Evolutionary conservation across 1,140 invertebrate genomes (phyloP).

Genomic region (Venustaconcha ellipsiformis): DNA sequence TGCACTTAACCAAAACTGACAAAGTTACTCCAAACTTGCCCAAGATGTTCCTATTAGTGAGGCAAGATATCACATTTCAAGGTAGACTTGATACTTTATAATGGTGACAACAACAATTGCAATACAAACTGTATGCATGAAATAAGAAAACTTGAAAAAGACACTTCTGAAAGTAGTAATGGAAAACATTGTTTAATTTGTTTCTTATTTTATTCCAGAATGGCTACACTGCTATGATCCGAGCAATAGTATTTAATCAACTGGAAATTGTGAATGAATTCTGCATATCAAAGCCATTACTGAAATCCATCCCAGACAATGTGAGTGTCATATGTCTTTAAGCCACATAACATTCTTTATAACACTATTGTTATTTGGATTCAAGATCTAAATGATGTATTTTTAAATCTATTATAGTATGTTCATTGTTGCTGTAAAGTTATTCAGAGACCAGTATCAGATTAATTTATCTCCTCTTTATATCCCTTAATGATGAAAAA

Average conservation of each 20-base stretch:
- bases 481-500: too few relatives aligned
- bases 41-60: too few relatives aligned
- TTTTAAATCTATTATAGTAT: neutral
- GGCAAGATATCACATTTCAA: too few relatives aligned
- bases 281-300: slow-evolving; percentile 44
- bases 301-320: slow-evolving; percentile 56
- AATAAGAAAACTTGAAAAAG: neutral
- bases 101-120: too few relatives aligned
- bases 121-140: neutral
- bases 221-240: slow-evolving; percentile 57
- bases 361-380: neutral
- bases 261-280: slow-evolving; percentile 38
- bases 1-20: too few relatives aligned
- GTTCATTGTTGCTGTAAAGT: too few relatives aligned
- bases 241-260: slow-evolving; percentile 58
- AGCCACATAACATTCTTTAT: too few relatives aligned
- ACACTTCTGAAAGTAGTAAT: neutral
- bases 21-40: too few relatives aligned
- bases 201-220: slow-evolving; percentile 47
- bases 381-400: neutral
- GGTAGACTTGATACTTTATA: too few relatives aligned
- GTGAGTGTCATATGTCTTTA: slow-evolving; percentile 34
- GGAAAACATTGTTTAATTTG: neutral
- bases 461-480: too few relatives aligned
- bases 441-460: too few relatives aligned